Evolutionary conservation across 2,113 vertebrate species (phyloP), one percentile per base, ranked within the genome.

Genomic region (Melanerpes aurifrons): DNA sequence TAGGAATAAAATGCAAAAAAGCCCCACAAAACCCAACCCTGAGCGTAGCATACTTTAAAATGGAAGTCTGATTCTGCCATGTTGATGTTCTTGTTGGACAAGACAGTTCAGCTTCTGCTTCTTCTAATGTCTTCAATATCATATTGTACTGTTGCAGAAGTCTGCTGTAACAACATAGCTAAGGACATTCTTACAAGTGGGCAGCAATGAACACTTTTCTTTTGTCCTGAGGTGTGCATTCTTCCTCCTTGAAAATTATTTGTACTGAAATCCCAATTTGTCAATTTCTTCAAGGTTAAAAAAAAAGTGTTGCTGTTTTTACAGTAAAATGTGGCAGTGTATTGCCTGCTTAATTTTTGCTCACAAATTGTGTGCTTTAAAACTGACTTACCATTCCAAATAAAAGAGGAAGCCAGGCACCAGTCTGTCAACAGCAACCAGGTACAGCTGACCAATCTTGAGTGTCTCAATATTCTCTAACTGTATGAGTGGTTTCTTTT

Each of bases 11-110:
- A 69, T 63, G 15, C 3, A 64, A 47, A 59, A 54, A 29, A 37
- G 29, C 3, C 1, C 3, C 2, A 14, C 3, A 3, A 47, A 70
- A 53, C 7, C 24, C 19, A 81, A 12, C 13, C 8, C 28, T 2
- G 2, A 70, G 70, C 40, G 17, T 45, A 85, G 56, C 7, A 7
- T 8, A 9, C 47, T 85, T 78, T 74, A 57, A 37, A 82, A 24
- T 25, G 25, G 11, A 57, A 48, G 20, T 28, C 20, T 58, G 72
- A 25, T 62, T 74, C 20, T 43, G 72, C n/a, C 19, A 3, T 8
- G 28, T 45, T 63, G 61, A 16, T 67, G 40, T 58, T 71, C 26
- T 70, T 71, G 6, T 40, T 58, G 48, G 61, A 25, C 12, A 2
- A 5, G 26, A 73, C 19, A 62, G 19, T 16, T 88, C 57, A 80